Conservation (phyloP, 2,888 invertebrate species). For the Pammene aurita region DNA sequence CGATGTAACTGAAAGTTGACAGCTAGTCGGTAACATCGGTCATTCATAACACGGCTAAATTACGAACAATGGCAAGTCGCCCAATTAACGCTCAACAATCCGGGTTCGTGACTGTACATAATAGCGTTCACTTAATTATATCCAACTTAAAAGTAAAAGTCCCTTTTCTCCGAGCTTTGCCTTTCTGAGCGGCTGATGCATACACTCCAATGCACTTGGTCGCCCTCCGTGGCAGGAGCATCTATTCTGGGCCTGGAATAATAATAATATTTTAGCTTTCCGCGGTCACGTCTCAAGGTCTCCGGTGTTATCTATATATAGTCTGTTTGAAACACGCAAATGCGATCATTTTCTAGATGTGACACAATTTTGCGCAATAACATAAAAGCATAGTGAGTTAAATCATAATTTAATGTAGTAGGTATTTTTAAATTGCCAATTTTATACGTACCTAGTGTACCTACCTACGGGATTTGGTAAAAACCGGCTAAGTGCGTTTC, state of each 20-base stretch:
- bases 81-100: no score
- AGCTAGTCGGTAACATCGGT: no score
- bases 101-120: no score
- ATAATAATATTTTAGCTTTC: slow-evolving; percentile 46
- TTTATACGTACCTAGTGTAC: no score
- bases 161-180: neutral
- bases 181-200: neutral
- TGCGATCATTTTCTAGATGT: slow-evolving; percentile 14
- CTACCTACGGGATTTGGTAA: no score
- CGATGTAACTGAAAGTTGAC: no score
- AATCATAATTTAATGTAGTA: no score
- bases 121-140: no score
- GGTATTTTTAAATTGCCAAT: no score
- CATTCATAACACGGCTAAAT: no score
- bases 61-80: no score
- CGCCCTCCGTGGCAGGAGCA: slow-evolving; percentile 54
- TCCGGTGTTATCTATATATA: slow-evolving; percentile 25
- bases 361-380: neutral
- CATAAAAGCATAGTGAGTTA: neutral
- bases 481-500: no score
- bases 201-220: slow-evolving; percentile 50
- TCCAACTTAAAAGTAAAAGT: neutral
- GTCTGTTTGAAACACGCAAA: neutral
- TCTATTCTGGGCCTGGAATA: slow-evolving; percentile 58
- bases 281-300: slow-evolving; percentile 48